Base-by-base conservation (phyloP, 2,797 vertebrate genomes). In the Artibeus jamaicensis region DNA sequence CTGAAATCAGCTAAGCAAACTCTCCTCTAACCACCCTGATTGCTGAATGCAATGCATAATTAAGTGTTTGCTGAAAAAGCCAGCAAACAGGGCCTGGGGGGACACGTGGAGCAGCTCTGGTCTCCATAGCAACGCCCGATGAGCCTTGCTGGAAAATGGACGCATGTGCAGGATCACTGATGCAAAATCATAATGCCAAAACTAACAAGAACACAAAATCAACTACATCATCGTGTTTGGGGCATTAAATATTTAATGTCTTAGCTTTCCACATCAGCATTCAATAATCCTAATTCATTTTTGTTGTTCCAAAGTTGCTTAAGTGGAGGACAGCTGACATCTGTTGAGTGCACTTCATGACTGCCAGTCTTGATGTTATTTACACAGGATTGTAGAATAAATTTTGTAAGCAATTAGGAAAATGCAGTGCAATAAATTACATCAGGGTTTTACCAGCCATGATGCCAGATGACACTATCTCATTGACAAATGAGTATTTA, bases 121-220 rank as follows among this genome's bases (percentile, higher is more conserved):
- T 98, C 91, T 76, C 96, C 95, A 97, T 97, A 95, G 97, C 96
- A 98, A 98, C 95, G 1, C 34, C 97, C 83, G 24, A 34, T 85
- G 34, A 96, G 91, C 77, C 68, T 97, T 84, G 71, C 24, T 81
- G 95, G 81, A 86, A 93, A 76, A 97, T 93, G 95, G 78, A 90
- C 15, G 1, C 37, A 1, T 96, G 95, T 86, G 9, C 53, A 34
- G 88, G 87, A 90, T 92, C 74, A 57, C 77, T 87, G 68, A 93
- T 92, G 53, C 86, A 95, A 97, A 96, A 96, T 88, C 96, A 96
- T 93, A 95, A 84, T 96, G 88, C 32, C 62, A 2, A 81, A 46
- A 48, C 68, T 94, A 95, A 88, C 57, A 94, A 90, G 76, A 95
- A 83, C 94, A 24, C 68, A 92, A 42, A 91, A 34, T 78, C 86